Base-by-base conservation (phyloP, 2,113 vertebrate species). In the Todiramphus saurophagus region DNA sequence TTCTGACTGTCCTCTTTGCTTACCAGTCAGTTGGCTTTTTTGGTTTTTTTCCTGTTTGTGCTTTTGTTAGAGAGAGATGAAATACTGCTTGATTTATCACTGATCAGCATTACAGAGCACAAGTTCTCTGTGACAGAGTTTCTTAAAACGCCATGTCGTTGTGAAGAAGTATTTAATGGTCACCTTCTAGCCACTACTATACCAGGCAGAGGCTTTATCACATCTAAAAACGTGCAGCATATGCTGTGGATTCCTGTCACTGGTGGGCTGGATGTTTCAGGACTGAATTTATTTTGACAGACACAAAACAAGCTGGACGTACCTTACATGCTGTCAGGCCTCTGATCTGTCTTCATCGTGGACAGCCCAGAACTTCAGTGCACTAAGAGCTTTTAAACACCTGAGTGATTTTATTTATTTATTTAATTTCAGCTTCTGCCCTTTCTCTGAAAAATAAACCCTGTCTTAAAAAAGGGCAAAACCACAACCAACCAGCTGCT, bases 61-160 rank as follows among this genome's bases (percentile, higher is more conserved):
- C 58, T 51, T 64, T 50, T 87, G 24, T 44, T 62, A 50, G 79
- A 35, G 21, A 58, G 48, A 74, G 43, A 37, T 75, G 25, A 51
- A 80, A 44, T 76, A 16, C 21, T 67, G 18, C 44, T 87, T 82
- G 53, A 44, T 87, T 81, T 87, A 59, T 87, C 69, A 51, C 48
- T 31, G 63, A 46, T 55, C 0, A 0, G 31, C 69, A 31, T 80
- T 70, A 0, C 0, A 2, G 56, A 43, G 50, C 1, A 1, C 44
- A 73, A 70, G 25, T 51, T 83, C 12, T 89, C 23, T 56, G 30
- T 77, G 77, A 75, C 9, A 24, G 48, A 69, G 69, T 62, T 75
- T 48, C 62, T 83, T 86, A 84, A 84, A 95, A 77, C 27, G 25
- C 46, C 27, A 21, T 73, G 89, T 73, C 3, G 2, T 48, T 44